phyloP scores from a whole-genome alignment of 2,797 vertebrate genomes.

The Girardinus metallicus region DNA sequence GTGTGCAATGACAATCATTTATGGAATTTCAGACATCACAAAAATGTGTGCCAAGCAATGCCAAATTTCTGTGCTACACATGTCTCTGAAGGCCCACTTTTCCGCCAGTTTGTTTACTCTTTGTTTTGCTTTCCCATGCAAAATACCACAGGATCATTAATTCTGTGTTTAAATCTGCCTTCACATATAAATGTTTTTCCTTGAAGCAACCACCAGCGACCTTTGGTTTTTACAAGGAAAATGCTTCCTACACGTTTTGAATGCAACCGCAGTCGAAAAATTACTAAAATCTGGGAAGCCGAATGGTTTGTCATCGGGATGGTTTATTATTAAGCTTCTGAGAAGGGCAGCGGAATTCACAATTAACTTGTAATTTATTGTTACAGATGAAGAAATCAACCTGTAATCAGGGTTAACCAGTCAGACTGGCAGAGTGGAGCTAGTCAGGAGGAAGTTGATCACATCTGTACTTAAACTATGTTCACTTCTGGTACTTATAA shows the following conservation, averaged over 20 bases:
- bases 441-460: background rate
- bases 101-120: background rate
- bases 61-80: background rate
- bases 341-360: background rate
- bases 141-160: background rate
- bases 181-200: background rate
- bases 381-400: background rate
- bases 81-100: background rate
- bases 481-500: background rate
- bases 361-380: background rate
- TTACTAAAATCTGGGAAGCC: background rate
- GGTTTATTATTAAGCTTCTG: background rate
- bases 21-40: background rate
- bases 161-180: background rate
- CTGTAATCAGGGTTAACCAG: background rate
- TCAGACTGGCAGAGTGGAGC: background rate
- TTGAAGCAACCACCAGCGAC: background rate
- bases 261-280: background rate
- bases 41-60: background rate
- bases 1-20: background rate
- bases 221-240: background rate
- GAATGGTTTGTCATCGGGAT: background rate
- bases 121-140: background rate
- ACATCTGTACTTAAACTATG: background rate
- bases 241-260: background rate